phyloP scores from a whole-genome alignment of 2,113 vertebrate genomes.

The Pungitius pungitius region DNA sequence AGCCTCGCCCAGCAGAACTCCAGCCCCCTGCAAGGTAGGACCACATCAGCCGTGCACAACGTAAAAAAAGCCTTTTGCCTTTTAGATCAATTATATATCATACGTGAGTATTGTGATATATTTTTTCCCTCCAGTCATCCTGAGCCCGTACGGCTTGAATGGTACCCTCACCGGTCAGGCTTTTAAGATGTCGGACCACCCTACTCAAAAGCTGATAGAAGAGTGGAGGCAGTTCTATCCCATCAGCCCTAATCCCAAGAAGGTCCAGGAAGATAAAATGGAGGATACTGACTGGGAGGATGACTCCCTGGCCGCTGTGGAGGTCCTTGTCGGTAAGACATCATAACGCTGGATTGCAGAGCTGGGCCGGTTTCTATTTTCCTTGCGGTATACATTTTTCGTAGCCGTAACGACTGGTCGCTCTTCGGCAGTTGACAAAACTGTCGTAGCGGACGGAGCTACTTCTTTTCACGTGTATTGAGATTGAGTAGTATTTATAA shows the following conservation, averaged over 20 bases:
- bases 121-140: conserved; percentile 85
- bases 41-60: neutral
- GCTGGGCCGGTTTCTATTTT: too few relatives aligned
- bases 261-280: conserved; percentile 90
- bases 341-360: neutral
- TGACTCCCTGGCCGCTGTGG: conserved; percentile 96
- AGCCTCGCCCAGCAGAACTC: conserved; percentile 93
- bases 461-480: too few relatives aligned
- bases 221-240: conserved; percentile 99
- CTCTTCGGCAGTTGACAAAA: too few relatives aligned
- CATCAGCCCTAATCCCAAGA: conserved; percentile 90
- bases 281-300: conserved; percentile 98
- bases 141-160: conserved; percentile 96
- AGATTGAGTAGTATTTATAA: too few relatives aligned
- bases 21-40: conserved; percentile 92
- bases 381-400: too few relatives aligned
- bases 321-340: conserved; percentile 95
- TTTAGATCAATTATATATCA: neutral
- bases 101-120: neutral
- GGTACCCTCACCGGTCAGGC: conserved; percentile 97
- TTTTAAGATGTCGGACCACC: conserved; percentile 97
- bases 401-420: too few relatives aligned
- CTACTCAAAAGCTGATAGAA: conserved; percentile 96
- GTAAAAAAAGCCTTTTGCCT: neutral
- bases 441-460: too few relatives aligned